phyloP scores from a whole-genome alignment of 2,888 invertebrate species.

The Drosophila atroscutellata region DNA sequence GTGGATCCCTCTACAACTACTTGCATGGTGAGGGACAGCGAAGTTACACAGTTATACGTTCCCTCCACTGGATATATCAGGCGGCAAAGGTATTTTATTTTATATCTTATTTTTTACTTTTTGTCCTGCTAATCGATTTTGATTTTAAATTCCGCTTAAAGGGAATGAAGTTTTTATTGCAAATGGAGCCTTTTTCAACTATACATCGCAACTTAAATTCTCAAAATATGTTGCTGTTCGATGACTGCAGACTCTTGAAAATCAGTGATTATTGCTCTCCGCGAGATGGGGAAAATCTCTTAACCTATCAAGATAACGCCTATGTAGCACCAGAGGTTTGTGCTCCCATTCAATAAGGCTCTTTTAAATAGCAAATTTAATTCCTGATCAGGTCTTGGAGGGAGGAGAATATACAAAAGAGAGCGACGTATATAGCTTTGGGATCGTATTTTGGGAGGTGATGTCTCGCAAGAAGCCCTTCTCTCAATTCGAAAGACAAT shows the following conservation, averaged over 20 bases:
- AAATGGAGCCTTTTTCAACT: neutral
- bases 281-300: neutral
- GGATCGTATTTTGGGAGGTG: too few species aligned
- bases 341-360: neutral
- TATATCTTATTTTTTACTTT: neutral
- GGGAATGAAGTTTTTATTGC: neutral
- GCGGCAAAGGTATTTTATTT: conserved; percentile 2
- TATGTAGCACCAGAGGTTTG: conserved; percentile 19
- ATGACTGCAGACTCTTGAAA: conserved; percentile 5
- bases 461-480: too few species aligned
- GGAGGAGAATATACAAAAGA: too few species aligned
- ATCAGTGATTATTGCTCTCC: conserved; percentile 1
- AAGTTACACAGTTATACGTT: neutral
- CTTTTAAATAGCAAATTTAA: neutral
- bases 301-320: neutral
- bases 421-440: too few species aligned
- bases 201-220: conserved; percentile 5
- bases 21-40: conserved; percentile 5
- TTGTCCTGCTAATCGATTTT: neutral
- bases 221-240: conserved; percentile 7
- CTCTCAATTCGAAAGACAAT: too few species aligned
- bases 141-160: neutral
- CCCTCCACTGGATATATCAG: conserved; percentile 8
- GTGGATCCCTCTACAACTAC: conserved; percentile 9
- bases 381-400: neutral